Evolutionary conservation across 2,113 vertebrate species (phyloP).

Genomic region (Heterocephalus glaber): DNA sequence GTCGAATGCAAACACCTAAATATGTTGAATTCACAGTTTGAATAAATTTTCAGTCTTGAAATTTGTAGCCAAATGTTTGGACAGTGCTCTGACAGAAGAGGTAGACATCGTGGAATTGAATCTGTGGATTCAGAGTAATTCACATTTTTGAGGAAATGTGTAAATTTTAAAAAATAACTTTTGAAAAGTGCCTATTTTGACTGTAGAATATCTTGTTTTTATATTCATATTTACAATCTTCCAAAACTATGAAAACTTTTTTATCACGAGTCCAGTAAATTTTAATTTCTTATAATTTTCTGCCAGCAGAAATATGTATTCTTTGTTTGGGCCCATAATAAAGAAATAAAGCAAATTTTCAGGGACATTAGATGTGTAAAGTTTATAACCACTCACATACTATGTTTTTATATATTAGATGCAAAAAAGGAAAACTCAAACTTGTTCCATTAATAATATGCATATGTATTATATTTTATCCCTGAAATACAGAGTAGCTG

Average conservation of each 20-base stretch:
- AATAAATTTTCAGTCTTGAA: constrained; percentile 40
- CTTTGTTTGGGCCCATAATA: not conserved
- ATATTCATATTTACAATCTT: not conserved
- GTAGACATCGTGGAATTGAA: not conserved
- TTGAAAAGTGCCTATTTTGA: constrained; percentile 10
- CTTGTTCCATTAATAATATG: not conserved
- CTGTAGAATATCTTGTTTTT: not conserved
- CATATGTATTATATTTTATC: not conserved
- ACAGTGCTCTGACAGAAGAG: not conserved
- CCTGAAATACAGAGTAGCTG: not conserved
- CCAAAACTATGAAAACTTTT: not conserved
- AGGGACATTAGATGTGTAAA: not conserved
- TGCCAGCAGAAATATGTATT: not conserved
- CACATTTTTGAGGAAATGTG: constrained; percentile 39
- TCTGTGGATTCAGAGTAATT: not conserved
- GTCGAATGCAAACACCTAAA: constrained; percentile 48
- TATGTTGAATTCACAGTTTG: constrained; percentile 30
- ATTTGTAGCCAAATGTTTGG: not conserved
- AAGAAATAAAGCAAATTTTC: not conserved
- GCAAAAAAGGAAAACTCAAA: not conserved
- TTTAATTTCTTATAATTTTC: not conserved
- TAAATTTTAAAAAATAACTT: not conserved
- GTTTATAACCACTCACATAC: not conserved
- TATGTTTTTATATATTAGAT: not conserved
- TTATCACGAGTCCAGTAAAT: not conserved